A percentile compares a stretch with the other conserved stretches of the same genome.
These are phyloP conservation scores for Pangasius mekongensis DNA, from an alignment of 2,797 vertebrate species.

Conservation along the genomic window DNA sequence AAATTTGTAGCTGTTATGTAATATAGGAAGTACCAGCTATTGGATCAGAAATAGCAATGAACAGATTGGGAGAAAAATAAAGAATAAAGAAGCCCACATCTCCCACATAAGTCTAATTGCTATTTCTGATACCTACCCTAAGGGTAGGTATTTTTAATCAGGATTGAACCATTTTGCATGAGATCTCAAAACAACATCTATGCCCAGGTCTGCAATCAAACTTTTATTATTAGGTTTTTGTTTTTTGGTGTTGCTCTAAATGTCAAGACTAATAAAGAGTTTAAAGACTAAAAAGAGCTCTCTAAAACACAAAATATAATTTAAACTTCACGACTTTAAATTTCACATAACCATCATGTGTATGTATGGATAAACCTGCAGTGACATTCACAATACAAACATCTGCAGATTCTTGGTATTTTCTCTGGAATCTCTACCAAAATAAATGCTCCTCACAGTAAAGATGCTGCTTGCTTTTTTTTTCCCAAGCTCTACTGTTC, in stretches of 20 bases:
- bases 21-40: neutral
- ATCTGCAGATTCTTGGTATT: slow-evolving; percentile 23
- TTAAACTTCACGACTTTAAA: neutral
- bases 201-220: slow-evolving; percentile 11
- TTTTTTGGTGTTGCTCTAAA: slow-evolving; percentile 5
- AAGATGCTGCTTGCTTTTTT: slow-evolving; percentile 15
- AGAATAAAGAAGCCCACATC: neutral
- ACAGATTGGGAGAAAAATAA: neutral
- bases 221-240: neutral
- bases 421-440: slow-evolving; percentile 19
- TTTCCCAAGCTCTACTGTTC: slow-evolving; percentile 45
- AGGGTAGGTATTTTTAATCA: slow-evolving; percentile 11
- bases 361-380: neutral
- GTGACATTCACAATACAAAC: slow-evolving; percentile 29
- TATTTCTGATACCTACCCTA: slow-evolving; percentile 10
- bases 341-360: neutral
- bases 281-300: too few relatives aligned
- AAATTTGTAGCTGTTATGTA: neutral
- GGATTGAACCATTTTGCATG: slow-evolving; percentile 9
- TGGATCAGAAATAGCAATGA: neutral
- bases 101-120: neutral
- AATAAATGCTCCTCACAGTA: slow-evolving; percentile 30
- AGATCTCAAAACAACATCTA: slow-evolving; percentile 29
- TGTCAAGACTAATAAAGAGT: neutral
- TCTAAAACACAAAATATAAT: neutral